A percentile compares a stretch with the other conserved stretches of the same genome.
Evolutionary conservation across 2,888 invertebrate genomes (phyloP).

Genomic region (Amblyteles armatorius): DNA sequence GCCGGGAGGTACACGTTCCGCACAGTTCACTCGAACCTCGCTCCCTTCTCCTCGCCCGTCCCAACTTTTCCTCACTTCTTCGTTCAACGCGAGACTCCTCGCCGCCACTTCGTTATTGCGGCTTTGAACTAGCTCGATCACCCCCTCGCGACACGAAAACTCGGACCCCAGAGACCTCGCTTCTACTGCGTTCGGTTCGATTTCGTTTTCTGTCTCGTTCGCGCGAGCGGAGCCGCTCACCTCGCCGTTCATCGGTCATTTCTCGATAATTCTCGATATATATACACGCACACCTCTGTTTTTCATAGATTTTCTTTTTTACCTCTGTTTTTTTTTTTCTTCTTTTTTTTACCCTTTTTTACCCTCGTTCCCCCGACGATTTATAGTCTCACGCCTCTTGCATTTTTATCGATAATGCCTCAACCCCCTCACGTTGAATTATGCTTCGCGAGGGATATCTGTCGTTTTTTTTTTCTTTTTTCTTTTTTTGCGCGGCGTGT

Average conservation of each 20-base stretch:
- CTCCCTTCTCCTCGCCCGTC: not conserved
- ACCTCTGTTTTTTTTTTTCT: constrained; percentile 7
- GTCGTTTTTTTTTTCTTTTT: not conserved
- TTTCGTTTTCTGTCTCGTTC: constrained; percentile 10
- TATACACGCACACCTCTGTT: not conserved
- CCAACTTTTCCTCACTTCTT: constrained; percentile 7
- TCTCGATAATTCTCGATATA: constrained; percentile 32
- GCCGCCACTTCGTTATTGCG: constrained; percentile 28
- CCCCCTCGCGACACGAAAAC: constrained; percentile 35
- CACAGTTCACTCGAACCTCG: not conserved
- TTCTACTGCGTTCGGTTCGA: not conserved
- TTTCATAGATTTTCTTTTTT: not conserved
- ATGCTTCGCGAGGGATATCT: constrained; percentile 15
- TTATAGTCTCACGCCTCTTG: constrained; percentile 35
- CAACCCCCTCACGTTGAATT: constrained; percentile 29
- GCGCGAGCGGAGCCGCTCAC: not conserved
- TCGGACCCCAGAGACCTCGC: constrained; percentile 6
- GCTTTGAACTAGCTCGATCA: constrained; percentile 9
- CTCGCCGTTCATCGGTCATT: constrained; percentile 25
- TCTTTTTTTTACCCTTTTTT: not conserved
- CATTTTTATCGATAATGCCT: constrained; percentile 47
- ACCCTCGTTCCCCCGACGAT: constrained; percentile 2
- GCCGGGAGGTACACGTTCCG: constrained; percentile 11
- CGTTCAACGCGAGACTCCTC: constrained; percentile 6
- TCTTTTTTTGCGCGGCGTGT: not conserved